A percentile compares a stretch with the other conserved stretches of the same genome.
phyloP scores from a whole-genome alignment of 2,888 invertebrate species.

The Terebella lapidaria region DNA sequence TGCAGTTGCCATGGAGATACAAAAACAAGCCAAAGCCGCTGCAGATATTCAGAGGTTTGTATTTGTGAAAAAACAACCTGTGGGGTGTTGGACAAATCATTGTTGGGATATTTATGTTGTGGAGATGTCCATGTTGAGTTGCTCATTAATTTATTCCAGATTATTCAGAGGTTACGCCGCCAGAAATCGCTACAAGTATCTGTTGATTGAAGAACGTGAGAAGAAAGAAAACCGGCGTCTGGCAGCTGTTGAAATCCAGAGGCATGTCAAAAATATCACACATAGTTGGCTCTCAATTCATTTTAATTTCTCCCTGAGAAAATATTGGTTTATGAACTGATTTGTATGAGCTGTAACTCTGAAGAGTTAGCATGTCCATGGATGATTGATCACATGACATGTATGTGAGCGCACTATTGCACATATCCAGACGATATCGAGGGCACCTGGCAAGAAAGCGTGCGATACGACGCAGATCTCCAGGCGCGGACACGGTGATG shows the following conservation, averaged over 20 bases:
- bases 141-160: conserved; percentile 17
- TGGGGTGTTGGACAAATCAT: no score
- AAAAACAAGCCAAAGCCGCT: conserved; percentile 30
- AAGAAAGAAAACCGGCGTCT: conserved; percentile 32
- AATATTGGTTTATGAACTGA: no score
- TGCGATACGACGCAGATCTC: conserved; percentile 33
- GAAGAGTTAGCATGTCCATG: no score
- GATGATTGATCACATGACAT: no score
- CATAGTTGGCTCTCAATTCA: no score
- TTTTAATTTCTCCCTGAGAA: no score
- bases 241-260: conserved; percentile 37
- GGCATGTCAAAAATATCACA: conserved; percentile 30
- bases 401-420: no score
- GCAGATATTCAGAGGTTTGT: conserved; percentile 18
- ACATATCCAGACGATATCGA: conserved; percentile 33
- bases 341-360: no score
- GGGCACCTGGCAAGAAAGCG: conserved; percentile 35
- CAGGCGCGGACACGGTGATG: conserved; percentile 29
- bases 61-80: no score
- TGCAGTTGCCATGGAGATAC: conserved; percentile 29
- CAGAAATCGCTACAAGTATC: conserved; percentile 34
- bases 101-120: neutral
- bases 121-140: no score
- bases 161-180: conserved; percentile 47
- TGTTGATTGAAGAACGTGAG: conserved; percentile 32